Evolutionary conservation across 2,797 vertebrate genomes (phyloP).

Genomic region (Paedocypris micromegethes): DNA sequence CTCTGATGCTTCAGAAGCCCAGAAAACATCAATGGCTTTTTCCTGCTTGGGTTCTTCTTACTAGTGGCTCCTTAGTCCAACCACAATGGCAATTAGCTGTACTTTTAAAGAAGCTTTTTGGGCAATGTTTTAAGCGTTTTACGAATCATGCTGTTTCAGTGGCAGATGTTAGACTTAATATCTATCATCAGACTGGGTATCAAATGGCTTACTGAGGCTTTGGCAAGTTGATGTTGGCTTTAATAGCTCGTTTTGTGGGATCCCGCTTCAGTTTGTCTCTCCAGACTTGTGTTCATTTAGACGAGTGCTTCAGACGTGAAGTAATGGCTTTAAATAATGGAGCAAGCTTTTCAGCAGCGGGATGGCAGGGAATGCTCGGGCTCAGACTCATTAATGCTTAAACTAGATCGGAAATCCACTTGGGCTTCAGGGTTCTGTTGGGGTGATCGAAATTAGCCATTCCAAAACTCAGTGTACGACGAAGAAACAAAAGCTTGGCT

Average conservation of each 20-base stretch:
- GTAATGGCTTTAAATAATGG: slow-evolving; percentile 52
- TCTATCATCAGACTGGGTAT: slow-evolving; percentile 8
- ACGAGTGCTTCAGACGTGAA: slow-evolving; percentile 46
- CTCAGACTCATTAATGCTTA: slow-evolving; percentile 48
- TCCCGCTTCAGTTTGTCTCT: slow-evolving; percentile 6
- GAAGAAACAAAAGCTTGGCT: slow-evolving; percentile 11
- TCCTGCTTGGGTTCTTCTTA: not conserved
- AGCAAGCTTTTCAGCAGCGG: slow-evolving; percentile 39
- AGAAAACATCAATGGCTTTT: not conserved
- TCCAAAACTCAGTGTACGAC: slow-evolving; percentile 19
- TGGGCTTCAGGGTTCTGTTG: slow-evolving; percentile 42
- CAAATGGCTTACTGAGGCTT: slow-evolving; percentile 17
- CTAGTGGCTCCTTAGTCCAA: not conserved
- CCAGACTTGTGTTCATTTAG: slow-evolving; percentile 36
- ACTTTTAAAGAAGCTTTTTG: slow-evolving; percentile 2
- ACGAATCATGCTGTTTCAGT: slow-evolving; percentile 1
- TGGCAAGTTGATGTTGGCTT: slow-evolving; percentile 7
- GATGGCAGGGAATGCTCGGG: slow-evolving; percentile 28
- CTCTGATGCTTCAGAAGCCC: too few relatives aligned
- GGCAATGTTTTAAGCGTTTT: slow-evolving; percentile 2
- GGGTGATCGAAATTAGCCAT: slow-evolving; percentile 37
- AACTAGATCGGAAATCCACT: slow-evolving; percentile 44
- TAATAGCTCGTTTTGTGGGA: slow-evolving; percentile 24
- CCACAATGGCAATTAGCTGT: not conserved
- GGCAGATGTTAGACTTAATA: slow-evolving; percentile 20